Percentiles rank a stretch among this genome's conserved stretches.
Conservation (phyloP, 2,113 vertebrate species). For the Nyctibius bracteatus region DNA sequence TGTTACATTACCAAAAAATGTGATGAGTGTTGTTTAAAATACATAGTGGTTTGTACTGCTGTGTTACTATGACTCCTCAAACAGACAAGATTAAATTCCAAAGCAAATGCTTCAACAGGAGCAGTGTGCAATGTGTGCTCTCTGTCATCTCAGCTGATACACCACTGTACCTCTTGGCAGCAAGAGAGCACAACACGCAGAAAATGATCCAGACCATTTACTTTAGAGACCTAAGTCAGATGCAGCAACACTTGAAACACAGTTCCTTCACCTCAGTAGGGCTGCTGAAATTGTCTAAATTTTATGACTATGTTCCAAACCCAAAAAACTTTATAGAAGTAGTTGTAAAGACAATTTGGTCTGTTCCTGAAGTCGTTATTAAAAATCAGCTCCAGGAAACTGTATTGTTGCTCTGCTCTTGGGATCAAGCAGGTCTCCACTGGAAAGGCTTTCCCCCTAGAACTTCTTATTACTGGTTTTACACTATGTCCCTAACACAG, state of each 20-base stretch:
- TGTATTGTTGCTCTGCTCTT: background rate
- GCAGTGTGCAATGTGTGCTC: background rate
- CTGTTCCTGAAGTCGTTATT: background rate
- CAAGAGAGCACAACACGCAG: background rate
- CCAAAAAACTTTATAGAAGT: background rate
- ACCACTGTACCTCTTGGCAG: background rate
- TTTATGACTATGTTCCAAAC: background rate
- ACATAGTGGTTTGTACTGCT: background rate
- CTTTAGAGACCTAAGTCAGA: background rate
- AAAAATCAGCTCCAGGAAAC: background rate
- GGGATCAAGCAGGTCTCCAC: background rate
- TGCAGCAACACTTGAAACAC: fast-evolving
- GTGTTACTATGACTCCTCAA: background rate
- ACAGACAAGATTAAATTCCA: background rate
- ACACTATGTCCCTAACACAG: background rate
- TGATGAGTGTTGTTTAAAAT: background rate
- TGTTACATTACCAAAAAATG: background rate
- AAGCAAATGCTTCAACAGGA: background rate
- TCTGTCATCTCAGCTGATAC: background rate
- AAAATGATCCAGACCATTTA: background rate
- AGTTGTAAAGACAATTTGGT: background rate
- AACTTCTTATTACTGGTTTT: background rate
- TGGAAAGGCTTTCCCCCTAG: background rate
- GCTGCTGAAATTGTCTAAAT: background rate
- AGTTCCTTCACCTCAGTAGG: background rate